A percentile compares a stretch with the other conserved stretches of the same genome.
Evolutionary conservation across 2,113 vertebrate genomes (phyloP).

Genomic region (Chaenogobius annularis): DNA sequence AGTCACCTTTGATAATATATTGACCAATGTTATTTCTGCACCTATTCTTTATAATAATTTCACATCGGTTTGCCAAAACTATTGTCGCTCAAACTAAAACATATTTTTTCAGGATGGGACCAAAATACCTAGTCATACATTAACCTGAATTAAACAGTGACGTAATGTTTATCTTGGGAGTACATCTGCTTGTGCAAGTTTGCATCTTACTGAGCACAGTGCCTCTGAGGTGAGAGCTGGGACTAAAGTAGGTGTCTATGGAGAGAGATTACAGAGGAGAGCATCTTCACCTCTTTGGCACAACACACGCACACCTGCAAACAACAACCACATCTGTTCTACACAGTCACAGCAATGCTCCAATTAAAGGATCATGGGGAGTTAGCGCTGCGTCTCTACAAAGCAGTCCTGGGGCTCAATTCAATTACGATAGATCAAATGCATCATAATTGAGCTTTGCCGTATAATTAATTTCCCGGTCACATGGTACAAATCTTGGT

Average conservation of each 20-base stretch:
- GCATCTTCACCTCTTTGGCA: constrained; percentile 24
- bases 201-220: neutral
- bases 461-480: constrained; percentile 26
- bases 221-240: constrained; percentile 9
- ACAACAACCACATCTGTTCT: constrained; percentile 52
- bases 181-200: constrained; percentile 9
- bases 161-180: neutral
- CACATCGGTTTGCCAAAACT: no score
- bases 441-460: constrained; percentile 47
- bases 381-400: constrained; percentile 33
- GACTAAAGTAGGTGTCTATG: constrained; percentile 18
- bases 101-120: neutral
- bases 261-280: constrained; percentile 35
- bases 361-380: constrained; percentile 66
- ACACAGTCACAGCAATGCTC: constrained; percentile 38
- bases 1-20: neutral
- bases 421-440: constrained; percentile 61
- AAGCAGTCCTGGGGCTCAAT: constrained; percentile 43
- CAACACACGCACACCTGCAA: constrained; percentile 32
- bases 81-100: neutral
- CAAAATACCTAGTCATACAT: neutral
- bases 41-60: neutral
- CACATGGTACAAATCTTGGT: constrained; percentile 17
- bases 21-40: neutral
- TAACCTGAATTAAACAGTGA: constrained; percentile 11